Base-by-base conservation (phyloP, 1,140 invertebrate species). In the Ooceraea biroi region DNA sequence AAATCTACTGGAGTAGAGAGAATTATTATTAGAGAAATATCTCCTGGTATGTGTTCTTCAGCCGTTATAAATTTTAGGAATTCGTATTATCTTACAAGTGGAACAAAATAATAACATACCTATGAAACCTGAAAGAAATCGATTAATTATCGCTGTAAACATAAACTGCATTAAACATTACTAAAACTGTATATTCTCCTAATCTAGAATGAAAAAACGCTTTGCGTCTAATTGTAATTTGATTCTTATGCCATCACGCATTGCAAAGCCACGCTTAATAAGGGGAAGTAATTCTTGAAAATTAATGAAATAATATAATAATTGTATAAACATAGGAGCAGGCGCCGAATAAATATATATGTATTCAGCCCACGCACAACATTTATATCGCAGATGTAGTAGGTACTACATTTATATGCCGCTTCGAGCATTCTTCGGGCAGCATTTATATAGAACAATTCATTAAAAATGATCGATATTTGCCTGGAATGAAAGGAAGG, bases 51-150 rank as follows among this genome's bases (percentile, higher is more conserved):
- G 88, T 89, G 89, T 89, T 89, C 90, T 89, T 91, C 89, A 87
- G 83, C 86, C 82, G 44, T 91, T 89, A 80, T 80, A 87, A 36
- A 90, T 85, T 74, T 88, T 90, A 89, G 82, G 86, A 87, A 90
- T 87, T 91, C 83, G 71, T 86, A 88, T 82, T 85, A 89, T 88
- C 88, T 87, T 91, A 92, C 91, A 91, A 92, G 89, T 92, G 92
- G 89, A 94, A 94, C 93, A 94, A 94, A 94, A 94, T 93, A 92
- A 91, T 92, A 94, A 94, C 94, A 94, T 94, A 94, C 94, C 94
- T 94, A 94, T 93, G 90, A 89, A 89, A 92, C 91, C 94, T 94
- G 94, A 92, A 94, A 89, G 73, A 89, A 89, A 77, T 65, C 57
- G 11, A 84, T 89, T 88, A 83, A 87, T 94, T 93, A 94, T 88